phyloP scores from a whole-genome alignment of 2,797 vertebrate genomes.

The Megaceryle alcyon region DNA sequence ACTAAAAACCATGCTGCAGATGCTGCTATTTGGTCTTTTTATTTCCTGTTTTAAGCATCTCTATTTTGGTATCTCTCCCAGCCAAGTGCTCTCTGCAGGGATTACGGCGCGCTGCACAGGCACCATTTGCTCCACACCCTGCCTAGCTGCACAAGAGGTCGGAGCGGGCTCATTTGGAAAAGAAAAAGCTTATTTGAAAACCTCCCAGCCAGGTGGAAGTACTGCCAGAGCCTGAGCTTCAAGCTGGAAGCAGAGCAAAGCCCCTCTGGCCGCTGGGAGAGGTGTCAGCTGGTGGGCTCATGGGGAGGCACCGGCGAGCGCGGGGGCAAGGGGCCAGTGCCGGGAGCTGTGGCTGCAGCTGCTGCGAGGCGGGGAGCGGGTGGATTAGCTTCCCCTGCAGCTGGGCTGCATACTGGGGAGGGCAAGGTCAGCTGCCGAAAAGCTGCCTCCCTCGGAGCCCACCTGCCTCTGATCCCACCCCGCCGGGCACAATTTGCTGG shows the following conservation, averaged over 20 bases:
- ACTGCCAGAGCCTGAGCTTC: neutral
- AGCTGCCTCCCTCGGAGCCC: neutral
- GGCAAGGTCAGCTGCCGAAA: neutral
- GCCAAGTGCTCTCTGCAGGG: neutral
- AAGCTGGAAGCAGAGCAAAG: neutral
- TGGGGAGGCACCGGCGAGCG: rapidly evolving
- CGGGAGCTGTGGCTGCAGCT: neutral
- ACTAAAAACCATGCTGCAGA: neutral
- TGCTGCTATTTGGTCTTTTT: constrained; percentile 4
- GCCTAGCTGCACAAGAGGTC: neutral
- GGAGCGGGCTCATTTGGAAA: constrained; percentile 17
- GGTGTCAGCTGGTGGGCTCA: constrained; percentile 9
- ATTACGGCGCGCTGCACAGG: neutral
- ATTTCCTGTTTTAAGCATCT: constrained; percentile 38
- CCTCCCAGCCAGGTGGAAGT: constrained; percentile 13
- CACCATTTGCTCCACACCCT: constrained; percentile 15
- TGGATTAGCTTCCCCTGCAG: neutral
- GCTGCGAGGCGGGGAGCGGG: neutral
- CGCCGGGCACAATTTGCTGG: rapidly evolving
- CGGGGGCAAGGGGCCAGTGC: neutral
- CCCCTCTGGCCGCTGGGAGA: neutral
- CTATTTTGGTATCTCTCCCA: neutral
- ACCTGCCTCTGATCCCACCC: neutral
- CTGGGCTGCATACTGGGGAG: neutral
- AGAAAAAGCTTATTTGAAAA: constrained; percentile 27